Evolutionary conservation across 2,113 vertebrate species (phyloP).

Genomic region (Leucoraja erinaceus): DNA sequence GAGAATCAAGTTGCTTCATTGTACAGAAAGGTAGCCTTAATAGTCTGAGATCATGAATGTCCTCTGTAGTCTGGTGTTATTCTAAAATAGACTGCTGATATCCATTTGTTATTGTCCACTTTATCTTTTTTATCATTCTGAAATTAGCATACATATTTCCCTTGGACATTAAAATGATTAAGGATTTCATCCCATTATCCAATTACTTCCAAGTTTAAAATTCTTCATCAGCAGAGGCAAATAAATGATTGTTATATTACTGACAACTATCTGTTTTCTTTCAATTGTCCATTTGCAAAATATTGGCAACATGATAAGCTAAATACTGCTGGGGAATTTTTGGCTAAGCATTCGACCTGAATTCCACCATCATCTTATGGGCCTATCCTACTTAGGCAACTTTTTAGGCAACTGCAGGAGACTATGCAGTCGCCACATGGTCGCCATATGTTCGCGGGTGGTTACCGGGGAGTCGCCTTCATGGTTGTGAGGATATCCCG

Average conservation of each 20-base stretch:
- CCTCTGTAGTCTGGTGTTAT: not conserved
- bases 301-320: constrained; percentile 2
- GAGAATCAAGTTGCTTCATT: not conserved
- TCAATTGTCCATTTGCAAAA: not conserved
- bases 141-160: constrained; percentile 37
- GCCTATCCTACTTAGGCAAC: too few relatives aligned
- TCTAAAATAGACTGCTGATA: not conserved
- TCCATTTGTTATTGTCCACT: not conserved
- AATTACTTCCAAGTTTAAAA: not conserved
- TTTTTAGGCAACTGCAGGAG: too few relatives aligned
- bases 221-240: not conserved
- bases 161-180: constrained; percentile 29
- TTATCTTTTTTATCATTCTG: constrained; percentile 8
- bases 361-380: not conserved
- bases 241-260: not conserved
- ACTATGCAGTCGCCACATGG: too few relatives aligned
- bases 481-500: too few relatives aligned
- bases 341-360: not conserved
- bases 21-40: not conserved
- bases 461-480: too few relatives aligned
- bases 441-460: too few relatives aligned
- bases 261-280: not conserved
- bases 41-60: constrained; percentile 2
- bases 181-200: constrained; percentile 16
- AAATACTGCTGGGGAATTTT: not conserved